Evolutionary conservation across 2,113 vertebrate species (phyloP).

Genomic region (Albula glossodonta): DNA sequence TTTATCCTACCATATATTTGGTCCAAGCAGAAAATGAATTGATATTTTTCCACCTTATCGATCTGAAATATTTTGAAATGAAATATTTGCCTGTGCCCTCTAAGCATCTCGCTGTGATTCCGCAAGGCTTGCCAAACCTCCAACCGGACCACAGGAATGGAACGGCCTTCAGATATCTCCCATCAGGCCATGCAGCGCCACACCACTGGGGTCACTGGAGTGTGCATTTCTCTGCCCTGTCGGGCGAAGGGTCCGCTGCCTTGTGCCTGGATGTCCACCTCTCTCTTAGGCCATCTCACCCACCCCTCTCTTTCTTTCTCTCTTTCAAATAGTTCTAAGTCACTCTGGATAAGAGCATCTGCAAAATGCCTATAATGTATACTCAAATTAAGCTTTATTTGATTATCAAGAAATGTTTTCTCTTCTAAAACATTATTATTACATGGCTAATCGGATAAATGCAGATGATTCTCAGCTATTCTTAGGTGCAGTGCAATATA

Average conservation of each 20-base stretch:
- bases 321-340: no score
- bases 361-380: neutral
- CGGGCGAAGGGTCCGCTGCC: neutral
- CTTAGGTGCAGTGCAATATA: no score
- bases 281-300: no score
- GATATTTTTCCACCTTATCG: neutral
- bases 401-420: no score
- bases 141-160: neutral
- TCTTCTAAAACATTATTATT: no score
- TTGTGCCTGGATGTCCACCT: neutral
- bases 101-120: neutral
- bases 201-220: neutral
- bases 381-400: neutral
- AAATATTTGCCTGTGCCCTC: neutral
- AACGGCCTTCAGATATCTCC: neutral
- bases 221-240: neutral
- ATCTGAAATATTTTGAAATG: neutral
- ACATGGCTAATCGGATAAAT: no score
- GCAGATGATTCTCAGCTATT: no score
- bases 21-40: neutral
- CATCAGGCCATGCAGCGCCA: neutral
- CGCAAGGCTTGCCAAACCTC: neutral
- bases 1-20: neutral
- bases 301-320: neutral
- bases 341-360: no score